phyloP scores from a whole-genome alignment of 2,113 vertebrate genomes.

The Orthochromis indermauri region DNA sequence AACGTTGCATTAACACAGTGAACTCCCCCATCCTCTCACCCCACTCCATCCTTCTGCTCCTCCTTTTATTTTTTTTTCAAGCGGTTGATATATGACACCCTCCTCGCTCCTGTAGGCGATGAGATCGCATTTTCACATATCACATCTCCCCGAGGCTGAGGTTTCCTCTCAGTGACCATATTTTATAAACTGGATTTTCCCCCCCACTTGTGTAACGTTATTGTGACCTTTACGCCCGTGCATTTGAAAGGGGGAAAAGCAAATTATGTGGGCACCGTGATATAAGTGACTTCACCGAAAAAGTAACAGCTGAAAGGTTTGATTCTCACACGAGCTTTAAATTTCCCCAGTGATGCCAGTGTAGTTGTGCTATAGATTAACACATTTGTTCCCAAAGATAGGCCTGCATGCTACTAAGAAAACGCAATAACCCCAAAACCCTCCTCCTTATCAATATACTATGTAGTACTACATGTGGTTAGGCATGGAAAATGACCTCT shows the following conservation, averaged over 20 bases:
- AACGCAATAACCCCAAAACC: background rate
- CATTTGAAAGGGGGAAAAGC: background rate
- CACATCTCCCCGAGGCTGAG: background rate
- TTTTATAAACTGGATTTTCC: background rate
- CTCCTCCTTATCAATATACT: background rate
- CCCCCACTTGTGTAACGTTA: background rate
- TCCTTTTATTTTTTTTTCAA: background rate
- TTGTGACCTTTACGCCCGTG: background rate
- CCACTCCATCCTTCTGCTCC: background rate
- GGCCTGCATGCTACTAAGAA: background rate
- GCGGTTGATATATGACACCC: constrained; percentile 11
- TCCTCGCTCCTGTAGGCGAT: constrained; percentile 1
- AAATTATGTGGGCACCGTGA: background rate
- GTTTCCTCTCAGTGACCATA: background rate
- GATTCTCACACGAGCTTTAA: background rate
- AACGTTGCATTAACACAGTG: background rate
- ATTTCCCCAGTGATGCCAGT: background rate
- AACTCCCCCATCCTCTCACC: background rate
- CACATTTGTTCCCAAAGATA: background rate
- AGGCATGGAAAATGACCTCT: constrained; percentile 17
- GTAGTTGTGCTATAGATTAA: background rate
- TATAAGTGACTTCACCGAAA: background rate
- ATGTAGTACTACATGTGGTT: constrained; percentile 17
- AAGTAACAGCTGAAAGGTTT: background rate
- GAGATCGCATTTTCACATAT: constrained; percentile 22